Evolutionary conservation across 2,113 vertebrate genomes (phyloP).

Genomic region (Anhinga anhinga): DNA sequence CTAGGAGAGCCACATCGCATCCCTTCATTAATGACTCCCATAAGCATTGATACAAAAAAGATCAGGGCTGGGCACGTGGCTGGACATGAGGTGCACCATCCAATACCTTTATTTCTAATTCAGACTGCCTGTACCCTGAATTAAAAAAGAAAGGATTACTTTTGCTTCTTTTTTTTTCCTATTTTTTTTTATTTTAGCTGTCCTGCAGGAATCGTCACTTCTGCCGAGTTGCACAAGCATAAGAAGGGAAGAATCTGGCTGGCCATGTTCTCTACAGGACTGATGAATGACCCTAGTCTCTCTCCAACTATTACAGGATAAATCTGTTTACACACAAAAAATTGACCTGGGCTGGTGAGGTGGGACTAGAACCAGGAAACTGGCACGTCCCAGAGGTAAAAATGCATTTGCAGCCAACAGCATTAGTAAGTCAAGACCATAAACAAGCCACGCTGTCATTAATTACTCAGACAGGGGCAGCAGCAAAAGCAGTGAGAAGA

Average conservation of each 20-base stretch:
- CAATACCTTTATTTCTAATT: neutral
- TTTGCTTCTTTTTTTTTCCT: neutral
- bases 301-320: conserved; percentile 66
- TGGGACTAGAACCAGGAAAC: conserved; percentile 69
- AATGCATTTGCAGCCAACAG: conserved; percentile 70
- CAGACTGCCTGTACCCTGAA: neutral
- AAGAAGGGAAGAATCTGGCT: conserved; percentile 13
- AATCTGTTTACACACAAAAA: conserved; percentile 72
- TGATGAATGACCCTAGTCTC: conserved; percentile 63
- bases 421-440: conserved; percentile 73
- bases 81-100: accelerated
- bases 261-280: conserved; percentile 7
- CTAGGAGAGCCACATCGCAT: neutral
- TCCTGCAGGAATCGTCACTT: neutral
- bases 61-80: neutral
- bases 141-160: neutral
- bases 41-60: neutral
- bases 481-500: conserved; percentile 60
- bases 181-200: neutral
- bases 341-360: conserved; percentile 71
- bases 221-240: neutral
- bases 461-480: conserved; percentile 74
- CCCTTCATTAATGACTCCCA: neutral
- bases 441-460: conserved; percentile 70
- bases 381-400: conserved; percentile 70